Evolutionary conservation across 1,140 invertebrate genomes (phyloP), one percentile per base, ranked within the genome.

Genomic region (Magallana angulata): DNA sequence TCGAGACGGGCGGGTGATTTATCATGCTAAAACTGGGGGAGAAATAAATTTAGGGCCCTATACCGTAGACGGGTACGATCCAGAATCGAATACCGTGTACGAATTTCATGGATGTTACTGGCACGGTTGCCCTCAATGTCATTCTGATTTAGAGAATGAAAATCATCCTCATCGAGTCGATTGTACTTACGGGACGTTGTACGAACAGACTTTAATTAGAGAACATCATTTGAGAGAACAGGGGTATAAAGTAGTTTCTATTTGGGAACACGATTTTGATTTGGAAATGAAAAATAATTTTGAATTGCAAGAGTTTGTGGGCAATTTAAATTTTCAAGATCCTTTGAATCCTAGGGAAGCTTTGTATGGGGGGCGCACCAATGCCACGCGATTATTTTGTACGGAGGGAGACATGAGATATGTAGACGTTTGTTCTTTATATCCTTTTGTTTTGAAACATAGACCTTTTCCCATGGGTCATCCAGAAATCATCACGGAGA

Each of bases 111-210:
- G 36, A 14, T 91, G 89, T 68, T 57, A 83, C 12, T 91, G 84
- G 76, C 91, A 91, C 68, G 90, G 91, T 1, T 90, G 90, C 81
- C 87, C 71, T 12, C 57, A 14, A 24, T 91, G 90, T 86, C 88
- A 84, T 48, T 36, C 62, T 6, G 14, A 64, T 2, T 64, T 64
- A 64, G 14, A 64, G 6, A 14, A 64, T 16, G 60, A 64, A 18
- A 16, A 14, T 16, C 60, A 64, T 64, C 60, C 60, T 14, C 18
- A 16, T 64, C 60, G 18, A 14, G 14, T 18, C 18, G 12, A 14
- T 64, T 64, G 12, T 16, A 3, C 60, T 2, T 64, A 64, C 18
- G 60, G 18, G 1, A 14, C 12, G 1, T 14, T 64, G 60, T 64
- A 64, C 18, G 14, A 64, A 64, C 1, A 64, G 60, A 64, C 60